phyloP scores from a whole-genome alignment of 2,888 invertebrate species.

The Nomada goodeniana region DNA sequence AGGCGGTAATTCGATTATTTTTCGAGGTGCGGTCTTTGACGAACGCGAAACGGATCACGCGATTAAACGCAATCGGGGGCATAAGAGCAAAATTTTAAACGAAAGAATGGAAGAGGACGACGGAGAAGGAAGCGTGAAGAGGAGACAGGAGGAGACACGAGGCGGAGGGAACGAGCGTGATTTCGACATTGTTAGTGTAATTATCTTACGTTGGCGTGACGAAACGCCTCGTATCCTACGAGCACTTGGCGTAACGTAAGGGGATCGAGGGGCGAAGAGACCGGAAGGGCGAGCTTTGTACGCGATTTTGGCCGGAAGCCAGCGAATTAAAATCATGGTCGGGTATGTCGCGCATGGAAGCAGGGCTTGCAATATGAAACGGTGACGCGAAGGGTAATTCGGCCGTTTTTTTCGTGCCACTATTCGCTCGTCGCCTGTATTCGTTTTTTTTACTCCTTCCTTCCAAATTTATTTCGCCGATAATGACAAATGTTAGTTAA shows the following conservation, averaged over 20 bases:
- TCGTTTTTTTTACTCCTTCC: neutral
- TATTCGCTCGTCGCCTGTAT: neutral
- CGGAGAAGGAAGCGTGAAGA: neutral
- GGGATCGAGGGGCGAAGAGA: constrained; percentile 17
- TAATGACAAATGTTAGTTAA: constrained; percentile 7
- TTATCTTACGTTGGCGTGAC: constrained; percentile 69
- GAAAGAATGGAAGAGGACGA: neutral
- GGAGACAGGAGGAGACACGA: neutral
- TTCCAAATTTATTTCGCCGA: neutral
- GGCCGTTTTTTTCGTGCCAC: constrained; percentile 3
- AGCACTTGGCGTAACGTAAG: constrained; percentile 16
- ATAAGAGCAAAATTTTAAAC: neutral
- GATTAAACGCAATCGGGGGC: constrained; percentile 52
- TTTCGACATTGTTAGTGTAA: constrained; percentile 75
- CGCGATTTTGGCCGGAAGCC: constrained; percentile 74
- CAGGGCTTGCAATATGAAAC: constrained; percentile 40
- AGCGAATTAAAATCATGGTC: constrained; percentile 70
- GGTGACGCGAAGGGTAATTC: constrained; percentile 40
- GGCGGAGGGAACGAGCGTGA: constrained; percentile 1
- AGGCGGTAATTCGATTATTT: constrained; percentile 58
- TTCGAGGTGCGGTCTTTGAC: constrained; percentile 30
- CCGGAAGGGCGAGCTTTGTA: constrained; percentile 46
- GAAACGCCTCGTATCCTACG: constrained; percentile 47
- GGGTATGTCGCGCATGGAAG: constrained; percentile 60
- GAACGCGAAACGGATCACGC: constrained; percentile 43